phyloP scores from a whole-genome alignment of 2,113 vertebrate species.

The Mus musculus region DNA sequence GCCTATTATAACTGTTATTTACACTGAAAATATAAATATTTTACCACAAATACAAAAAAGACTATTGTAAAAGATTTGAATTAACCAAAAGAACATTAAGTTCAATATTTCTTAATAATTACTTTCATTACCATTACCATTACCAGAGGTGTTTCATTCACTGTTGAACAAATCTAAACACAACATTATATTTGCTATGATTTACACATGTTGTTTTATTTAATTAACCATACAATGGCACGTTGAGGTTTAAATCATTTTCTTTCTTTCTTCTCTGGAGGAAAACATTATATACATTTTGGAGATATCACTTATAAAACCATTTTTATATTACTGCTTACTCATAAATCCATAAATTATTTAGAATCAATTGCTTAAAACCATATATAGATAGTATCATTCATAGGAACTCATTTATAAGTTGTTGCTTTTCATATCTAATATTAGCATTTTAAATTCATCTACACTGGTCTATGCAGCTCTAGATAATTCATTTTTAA shows the following conservation, averaged over 20 bases:
- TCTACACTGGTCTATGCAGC: background rate
- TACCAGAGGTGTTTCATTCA: background rate
- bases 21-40: constrained; percentile 48
- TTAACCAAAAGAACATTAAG: constrained; percentile 51
- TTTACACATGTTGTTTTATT: constrained; percentile 22
- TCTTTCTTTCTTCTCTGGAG: background rate
- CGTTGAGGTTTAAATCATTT: background rate
- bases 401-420: constrained; percentile 19
- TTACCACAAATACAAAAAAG: constrained; percentile 58
- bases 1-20: constrained; percentile 28
- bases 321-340: constrained; percentile 42
- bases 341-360: constrained; percentile 47
- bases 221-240: constrained; percentile 16
- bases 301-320: constrained; percentile 35
- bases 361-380: constrained; percentile 28
- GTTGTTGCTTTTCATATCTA: constrained; percentile 21
- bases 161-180: constrained; percentile 54
- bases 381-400: background rate
- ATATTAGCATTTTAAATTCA: constrained; percentile 35
- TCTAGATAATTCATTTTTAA: constrained; percentile 45
- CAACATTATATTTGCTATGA: background rate
- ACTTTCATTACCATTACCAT: constrained; percentile 27
- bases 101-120: constrained; percentile 35
- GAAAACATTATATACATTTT: constrained; percentile 37
- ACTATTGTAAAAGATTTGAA: constrained; percentile 39